Evolutionary conservation across 2,113 vertebrate genomes (phyloP).

Genomic region (Hypocryptadius cinnamomeus): DNA sequence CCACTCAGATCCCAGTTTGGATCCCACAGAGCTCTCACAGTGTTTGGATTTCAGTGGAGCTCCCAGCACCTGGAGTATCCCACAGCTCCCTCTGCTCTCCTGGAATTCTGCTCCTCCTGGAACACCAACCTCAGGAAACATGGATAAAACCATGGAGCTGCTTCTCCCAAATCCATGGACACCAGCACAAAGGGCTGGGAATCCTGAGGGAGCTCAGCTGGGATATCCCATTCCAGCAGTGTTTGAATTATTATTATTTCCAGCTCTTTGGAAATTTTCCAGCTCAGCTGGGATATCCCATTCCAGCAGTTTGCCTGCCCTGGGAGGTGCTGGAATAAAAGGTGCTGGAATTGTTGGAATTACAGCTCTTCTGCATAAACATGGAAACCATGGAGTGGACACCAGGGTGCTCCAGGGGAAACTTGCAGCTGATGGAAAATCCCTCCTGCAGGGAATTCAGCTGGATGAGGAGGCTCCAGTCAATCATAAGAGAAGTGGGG

Average conservation of each 20-base stretch:
- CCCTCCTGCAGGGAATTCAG: neutral
- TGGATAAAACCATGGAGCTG: fast-evolving
- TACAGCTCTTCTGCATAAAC: fast-evolving
- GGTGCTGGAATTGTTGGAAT: neutral
- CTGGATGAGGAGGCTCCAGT: neutral
- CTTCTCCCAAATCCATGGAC: neutral
- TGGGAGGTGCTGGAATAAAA: fast-evolving
- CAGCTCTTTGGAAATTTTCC: neutral
- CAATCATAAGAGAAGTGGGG: fast-evolving
- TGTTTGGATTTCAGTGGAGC: neutral
- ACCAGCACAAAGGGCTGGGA: neutral
- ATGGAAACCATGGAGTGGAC: fast-evolving
- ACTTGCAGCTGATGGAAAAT: neutral
- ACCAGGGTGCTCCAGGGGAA: neutral
- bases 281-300: neutral
- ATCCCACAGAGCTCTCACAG: neutral
- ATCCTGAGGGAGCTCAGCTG: neutral
- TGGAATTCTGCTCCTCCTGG: neutral
- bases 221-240: neutral
- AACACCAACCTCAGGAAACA: neutral
- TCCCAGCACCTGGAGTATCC: neutral
- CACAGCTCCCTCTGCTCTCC: neutral
- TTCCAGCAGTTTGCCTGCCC: neutral
- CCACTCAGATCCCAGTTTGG: neutral
- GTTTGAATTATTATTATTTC: neutral